These are phyloP conservation scores for Caenorhabditis virilis DNA, from an alignment of 2,888 invertebrate genomes.

Conservation along the genomic window DNA sequence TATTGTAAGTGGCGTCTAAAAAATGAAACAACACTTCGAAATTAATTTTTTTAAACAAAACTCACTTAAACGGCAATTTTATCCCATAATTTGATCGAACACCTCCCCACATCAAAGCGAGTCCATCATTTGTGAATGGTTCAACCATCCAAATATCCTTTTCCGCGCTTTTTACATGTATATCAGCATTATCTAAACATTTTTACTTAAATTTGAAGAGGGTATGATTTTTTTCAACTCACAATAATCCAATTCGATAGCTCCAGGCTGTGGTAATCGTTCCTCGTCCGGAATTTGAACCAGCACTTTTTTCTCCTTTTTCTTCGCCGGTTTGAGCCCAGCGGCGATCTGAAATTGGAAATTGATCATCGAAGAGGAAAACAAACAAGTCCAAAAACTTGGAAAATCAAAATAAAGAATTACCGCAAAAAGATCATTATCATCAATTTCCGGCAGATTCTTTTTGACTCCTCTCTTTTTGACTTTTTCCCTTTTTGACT, in stretches of 20 bases:
- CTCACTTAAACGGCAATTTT: constrained; percentile 35
- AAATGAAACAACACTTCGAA: too few relatives aligned
- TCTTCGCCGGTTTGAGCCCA: constrained; percentile 48
- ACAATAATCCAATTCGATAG: constrained; percentile 66
- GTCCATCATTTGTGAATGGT: constrained; percentile 79
- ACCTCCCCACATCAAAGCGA: constrained; percentile 92
- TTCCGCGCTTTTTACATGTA: constrained; percentile 60
- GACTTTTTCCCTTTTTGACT: too few relatives aligned
- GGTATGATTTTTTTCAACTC: constrained; percentile 32
- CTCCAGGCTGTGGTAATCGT: constrained; percentile 52
- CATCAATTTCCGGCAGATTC: too few relatives aligned
- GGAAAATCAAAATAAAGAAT: too few relatives aligned
- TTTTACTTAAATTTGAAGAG: neutral
- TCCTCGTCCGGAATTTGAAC: constrained; percentile 61
- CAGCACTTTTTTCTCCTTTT: constrained; percentile 50
- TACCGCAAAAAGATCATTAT: too few relatives aligned
- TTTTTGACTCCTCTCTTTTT: too few relatives aligned
- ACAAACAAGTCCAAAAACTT: too few relatives aligned
- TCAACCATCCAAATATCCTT: constrained; percentile 63
- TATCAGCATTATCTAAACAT: constrained; percentile 64
- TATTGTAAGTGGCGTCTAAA: too few relatives aligned
- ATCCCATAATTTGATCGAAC: constrained; percentile 82
- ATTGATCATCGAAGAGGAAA: too few relatives aligned
- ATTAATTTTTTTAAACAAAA: too few relatives aligned
- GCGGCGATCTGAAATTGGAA: too few relatives aligned